Evolutionary conservation across 2,888 invertebrate species (phyloP).

Genomic region (Cheilosia soror): DNA sequence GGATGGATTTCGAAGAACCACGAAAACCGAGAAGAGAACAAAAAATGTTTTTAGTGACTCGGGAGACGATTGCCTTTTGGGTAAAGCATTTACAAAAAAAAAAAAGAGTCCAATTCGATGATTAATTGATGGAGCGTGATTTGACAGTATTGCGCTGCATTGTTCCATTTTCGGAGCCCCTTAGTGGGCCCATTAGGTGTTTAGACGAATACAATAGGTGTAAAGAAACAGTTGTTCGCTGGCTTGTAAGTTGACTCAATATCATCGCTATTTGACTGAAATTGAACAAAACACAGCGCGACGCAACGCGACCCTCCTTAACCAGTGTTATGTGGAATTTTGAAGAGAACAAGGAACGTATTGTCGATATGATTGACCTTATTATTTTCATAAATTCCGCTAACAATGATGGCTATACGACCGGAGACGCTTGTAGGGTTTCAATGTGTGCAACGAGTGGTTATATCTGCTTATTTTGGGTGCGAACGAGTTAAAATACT

Average conservation of each 20-base stretch:
- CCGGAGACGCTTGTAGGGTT: too few species aligned
- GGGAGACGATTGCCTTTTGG: constrained; percentile 55
- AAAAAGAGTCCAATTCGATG: constrained; percentile 70
- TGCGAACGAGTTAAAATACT: too few species aligned
- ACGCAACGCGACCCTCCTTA: constrained; percentile 24
- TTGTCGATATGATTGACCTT: constrained; percentile 18
- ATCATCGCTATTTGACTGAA: constrained; percentile 62
- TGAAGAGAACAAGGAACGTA: constrained; percentile 1
- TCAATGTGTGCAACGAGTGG: too few species aligned
- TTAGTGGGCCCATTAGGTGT: constrained; percentile 64
- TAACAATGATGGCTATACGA: neutral
- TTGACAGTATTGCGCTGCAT: constrained; percentile 65
- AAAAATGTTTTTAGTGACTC: constrained; percentile 43
- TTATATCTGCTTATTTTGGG: too few species aligned
- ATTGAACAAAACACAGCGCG: constrained; percentile 46
- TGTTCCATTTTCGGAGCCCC: constrained; percentile 62
- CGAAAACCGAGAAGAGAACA: constrained; percentile 41
- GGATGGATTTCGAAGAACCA: constrained; percentile 67
- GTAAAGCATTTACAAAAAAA: constrained; percentile 51
- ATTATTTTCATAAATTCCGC: constrained; percentile 14
- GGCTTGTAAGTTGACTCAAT: constrained; percentile 68
- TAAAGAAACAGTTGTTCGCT: constrained; percentile 70
- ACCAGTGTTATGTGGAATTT: constrained; percentile 18
- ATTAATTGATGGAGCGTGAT: constrained; percentile 70
- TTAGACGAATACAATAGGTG: constrained; percentile 70